Base-by-base conservation (phyloP, 2,797 vertebrate species). In the Agapornis canus region DNA sequence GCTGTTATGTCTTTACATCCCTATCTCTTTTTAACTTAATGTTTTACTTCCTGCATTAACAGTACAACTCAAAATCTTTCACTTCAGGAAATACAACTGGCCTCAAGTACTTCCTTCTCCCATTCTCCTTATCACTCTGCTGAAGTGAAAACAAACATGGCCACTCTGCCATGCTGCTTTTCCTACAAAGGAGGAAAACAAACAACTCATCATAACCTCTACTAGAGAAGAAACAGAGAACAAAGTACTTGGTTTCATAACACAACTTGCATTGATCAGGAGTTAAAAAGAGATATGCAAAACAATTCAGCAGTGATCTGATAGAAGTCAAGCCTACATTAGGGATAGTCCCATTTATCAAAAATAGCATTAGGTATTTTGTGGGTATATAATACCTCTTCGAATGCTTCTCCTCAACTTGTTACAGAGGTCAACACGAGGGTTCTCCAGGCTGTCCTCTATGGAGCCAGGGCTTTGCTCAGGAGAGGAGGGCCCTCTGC, bases 341-440 rank as follows among this genome's bases (percentile, higher is more conserved):
- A 39, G 10, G 52, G 47, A 42, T 11, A 43, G 25, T 11, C 13
- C 35, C 59, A 32, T 48, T 40, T 60, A 52, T 29, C 26, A 56
- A 79, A 64, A 86, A 18, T 59, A 59, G 49, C 7, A 18, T 11
- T 39, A 60, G 63, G n/a, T 3, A 25, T 43, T 26, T 71, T 61
- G 45, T 22, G 43, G 27, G 27, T 61, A 42, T 75, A 23, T 43
- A 82, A 91, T 98, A 99, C 99, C 98, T 98, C 98, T 98, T 86
- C 98, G 98, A 94, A 99, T 98, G 98, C 98, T 99, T 90, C 98
- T 98, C 70, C 98, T 97, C 86, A 99, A 97, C 97, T 99, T 99
- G 85, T 99, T 99, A 95, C 98, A 98, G 39, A 99, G 98, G 70
- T 99, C 99, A 32, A 99, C 93, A 7, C 97, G 98, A 3, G 98